Base-by-base conservation (phyloP, 2,797 vertebrate species). In the Cyclura pinguis region DNA sequence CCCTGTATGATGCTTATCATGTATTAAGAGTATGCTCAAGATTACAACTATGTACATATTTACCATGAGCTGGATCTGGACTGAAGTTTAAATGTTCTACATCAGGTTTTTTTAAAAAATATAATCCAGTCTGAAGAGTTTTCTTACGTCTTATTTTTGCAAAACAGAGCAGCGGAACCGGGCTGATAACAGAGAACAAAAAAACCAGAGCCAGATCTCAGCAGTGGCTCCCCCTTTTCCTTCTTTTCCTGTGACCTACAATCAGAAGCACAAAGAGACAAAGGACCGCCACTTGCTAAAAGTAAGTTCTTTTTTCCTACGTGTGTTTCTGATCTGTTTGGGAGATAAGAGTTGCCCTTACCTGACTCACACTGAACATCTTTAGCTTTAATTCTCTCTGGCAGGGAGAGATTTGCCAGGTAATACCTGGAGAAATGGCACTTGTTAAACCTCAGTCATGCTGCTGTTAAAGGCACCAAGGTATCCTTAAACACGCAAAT, bases 91-190 rank as follows among this genome's bases (percentile, higher is more conserved):
- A 22, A 55, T 82, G 22, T 89, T 89, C 90, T 85, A 18, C 20
- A 62, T 1, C 85, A 55, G 13, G n/a, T n/a, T 89, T 47, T 80
- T 90, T 32, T 67, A 67, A 67, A 27, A 57, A 38, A 76, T 87
- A 74, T 38, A 16, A 3, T 50, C 78, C 82, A 62, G 0, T 85
- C 72, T 86, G 50, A 94, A 95, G 85, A 74, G 67, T 80, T 80
- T 9, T 90, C 35, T 92, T 57, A 72, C 91, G 91, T 76, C n/a
- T 87, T 94, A 86, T 95, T 93, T 88, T 87, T 95, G 88, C 82
- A 67, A 91, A 93, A 95, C 96, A 99, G 99, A 99, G 87, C 98
- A 99, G 92, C 97, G 93, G 84, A 98, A 97, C 93, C 95, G 95
- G 90, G 98, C 98, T 1, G 97, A 97, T 94, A 98, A 97, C 94